Percentiles rank a stretch among this genome's conserved stretches.
These are phyloP conservation scores for Sinocyclocheilus rhinocerous DNA, from an alignment of 2,113 vertebrate genomes.

Conservation along the genomic window DNA sequence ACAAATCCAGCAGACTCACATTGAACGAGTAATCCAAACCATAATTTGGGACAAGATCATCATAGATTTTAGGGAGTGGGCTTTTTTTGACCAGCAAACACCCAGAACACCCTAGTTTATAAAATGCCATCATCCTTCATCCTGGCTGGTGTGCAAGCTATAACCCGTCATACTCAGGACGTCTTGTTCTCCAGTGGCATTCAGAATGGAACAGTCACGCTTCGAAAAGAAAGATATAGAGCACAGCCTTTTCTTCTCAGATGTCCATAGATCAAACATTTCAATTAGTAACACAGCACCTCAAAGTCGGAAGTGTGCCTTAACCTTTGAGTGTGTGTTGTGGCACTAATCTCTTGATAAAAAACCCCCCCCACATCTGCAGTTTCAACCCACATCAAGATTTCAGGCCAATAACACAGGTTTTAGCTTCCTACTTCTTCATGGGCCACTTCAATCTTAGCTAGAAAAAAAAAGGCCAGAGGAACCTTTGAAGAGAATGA, in stretches of 20 bases:
- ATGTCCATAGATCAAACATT: constrained; percentile 44
- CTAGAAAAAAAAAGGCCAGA: background rate
- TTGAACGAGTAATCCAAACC: background rate
- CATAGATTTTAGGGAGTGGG: background rate
- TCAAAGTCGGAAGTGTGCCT: background rate
- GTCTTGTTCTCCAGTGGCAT: background rate
- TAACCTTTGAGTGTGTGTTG: background rate
- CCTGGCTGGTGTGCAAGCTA: background rate
- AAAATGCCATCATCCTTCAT: constrained; percentile 13
- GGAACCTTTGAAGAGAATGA: background rate
- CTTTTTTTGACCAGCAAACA: background rate
- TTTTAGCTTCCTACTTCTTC: background rate
- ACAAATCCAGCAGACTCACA: background rate
- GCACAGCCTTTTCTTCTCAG: constrained; percentile 7
- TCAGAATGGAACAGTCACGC: background rate
- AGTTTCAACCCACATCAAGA: background rate
- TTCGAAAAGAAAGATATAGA: constrained; percentile 20
- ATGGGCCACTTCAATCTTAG: constrained; percentile 36
- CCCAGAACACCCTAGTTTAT: background rate
- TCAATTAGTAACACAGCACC: constrained; percentile 36
- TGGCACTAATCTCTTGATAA: background rate
- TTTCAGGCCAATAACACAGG: constrained; percentile 35
- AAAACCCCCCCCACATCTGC: too few species aligned
- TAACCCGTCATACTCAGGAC: background rate
- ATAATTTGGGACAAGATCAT: background rate